phyloP scores from a whole-genome alignment of 2,797 vertebrate genomes.

The Leptodactylus fallax region DNA sequence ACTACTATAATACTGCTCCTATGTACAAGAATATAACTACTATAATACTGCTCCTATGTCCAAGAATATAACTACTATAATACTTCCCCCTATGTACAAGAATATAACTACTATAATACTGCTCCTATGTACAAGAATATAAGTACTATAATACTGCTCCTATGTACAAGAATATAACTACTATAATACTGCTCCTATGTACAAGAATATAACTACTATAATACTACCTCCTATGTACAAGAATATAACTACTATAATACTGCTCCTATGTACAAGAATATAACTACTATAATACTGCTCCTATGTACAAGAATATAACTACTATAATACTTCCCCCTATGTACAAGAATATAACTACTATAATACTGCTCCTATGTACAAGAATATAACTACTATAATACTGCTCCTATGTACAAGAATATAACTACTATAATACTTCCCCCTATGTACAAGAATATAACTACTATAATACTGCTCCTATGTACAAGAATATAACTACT shows the following conservation, averaged over 20 bases:
- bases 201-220: too few species aligned
- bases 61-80: neutral
- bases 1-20: neutral
- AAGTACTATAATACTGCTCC: too few species aligned
- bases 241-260: too few species aligned
- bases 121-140: too few species aligned
- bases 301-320: neutral
- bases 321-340: constrained; percentile 12
- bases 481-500: neutral
- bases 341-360: neutral
- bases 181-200: too few species aligned
- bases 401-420: neutral
- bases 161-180: too few species aligned
- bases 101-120: too few species aligned
- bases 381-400: neutral
- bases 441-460: too few species aligned
- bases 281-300: neutral
- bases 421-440: neutral
- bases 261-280: neutral
- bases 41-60: neutral
- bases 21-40: neutral
- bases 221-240: too few species aligned
- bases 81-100: too few species aligned
- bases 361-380: neutral
- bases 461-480: neutral